phyloP scores from a whole-genome alignment of 2,888 invertebrate genomes.

The Vanessa cardui region DNA sequence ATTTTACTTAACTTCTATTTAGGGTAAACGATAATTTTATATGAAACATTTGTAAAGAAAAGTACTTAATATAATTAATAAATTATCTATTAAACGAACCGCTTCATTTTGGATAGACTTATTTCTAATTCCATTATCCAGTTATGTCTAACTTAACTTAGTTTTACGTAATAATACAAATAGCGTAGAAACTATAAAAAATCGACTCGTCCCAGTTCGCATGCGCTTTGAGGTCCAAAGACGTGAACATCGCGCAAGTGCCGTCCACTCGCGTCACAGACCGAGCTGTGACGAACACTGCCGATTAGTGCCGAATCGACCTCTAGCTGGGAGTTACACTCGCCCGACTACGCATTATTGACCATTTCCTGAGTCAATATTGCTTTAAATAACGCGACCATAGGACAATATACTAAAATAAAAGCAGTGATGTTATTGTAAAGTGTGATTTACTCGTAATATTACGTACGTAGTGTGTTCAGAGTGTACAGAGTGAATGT shows the following conservation, averaged over 20 bases:
- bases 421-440: slow-evolving; percentile 51
- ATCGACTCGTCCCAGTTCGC: slow-evolving; percentile 45
- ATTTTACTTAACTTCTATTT: too few relatives aligned
- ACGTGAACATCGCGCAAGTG: slow-evolving; percentile 55
- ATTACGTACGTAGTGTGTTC: slow-evolving; percentile 21
- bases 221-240: slow-evolving; percentile 55
- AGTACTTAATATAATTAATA: background rate
- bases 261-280: slow-evolving; percentile 34
- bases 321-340: slow-evolving; percentile 63
- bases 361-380: slow-evolving; percentile 70
- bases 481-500: slow-evolving; percentile 27
- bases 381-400: slow-evolving; percentile 54
- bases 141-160: slow-evolving; percentile 25
- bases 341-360: slow-evolving; percentile 69
- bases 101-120: slow-evolving; percentile 14
- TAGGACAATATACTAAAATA: slow-evolving; percentile 41
- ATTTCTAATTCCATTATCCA: slow-evolving; percentile 36
- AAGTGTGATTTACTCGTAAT: slow-evolving; percentile 23
- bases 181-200: slow-evolving; percentile 26
- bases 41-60: background rate
- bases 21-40: background rate
- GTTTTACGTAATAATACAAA: slow-evolving; percentile 33
- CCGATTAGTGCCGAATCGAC: slow-evolving; percentile 75
- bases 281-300: slow-evolving; percentile 59
- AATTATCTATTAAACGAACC: slow-evolving; percentile 16